Evolutionary conservation across 2,888 invertebrate species (phyloP).

Genomic region (Nineta flava): DNA sequence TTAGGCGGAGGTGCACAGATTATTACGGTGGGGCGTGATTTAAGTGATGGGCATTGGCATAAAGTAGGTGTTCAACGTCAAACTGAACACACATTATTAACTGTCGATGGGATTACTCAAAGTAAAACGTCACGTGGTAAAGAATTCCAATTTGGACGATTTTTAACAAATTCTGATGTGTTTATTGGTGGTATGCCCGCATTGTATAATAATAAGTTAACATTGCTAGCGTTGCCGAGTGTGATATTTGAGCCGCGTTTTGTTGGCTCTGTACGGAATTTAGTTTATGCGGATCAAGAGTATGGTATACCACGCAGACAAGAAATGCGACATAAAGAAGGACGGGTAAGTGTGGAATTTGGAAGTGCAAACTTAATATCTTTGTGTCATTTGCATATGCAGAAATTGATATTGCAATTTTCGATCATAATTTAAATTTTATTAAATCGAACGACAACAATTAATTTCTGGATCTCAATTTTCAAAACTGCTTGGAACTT

Average conservation of each 20-base stretch:
- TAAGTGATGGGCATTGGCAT: slow-evolving; percentile 87
- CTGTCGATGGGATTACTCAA: slow-evolving; percentile 71
- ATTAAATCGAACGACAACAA: no score
- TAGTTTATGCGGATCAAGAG: slow-evolving; percentile 76
- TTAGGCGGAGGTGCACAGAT: slow-evolving; percentile 83
- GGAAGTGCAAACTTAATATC: no score
- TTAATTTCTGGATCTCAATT: no score
- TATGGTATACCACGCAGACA: slow-evolving; percentile 64
- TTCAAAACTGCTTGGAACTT: no score
- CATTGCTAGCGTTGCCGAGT: slow-evolving; percentile 70
- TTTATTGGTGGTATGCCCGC: slow-evolving; percentile 94
- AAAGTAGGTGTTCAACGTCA: slow-evolving; percentile 67
- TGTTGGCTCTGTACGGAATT: slow-evolving; percentile 76
- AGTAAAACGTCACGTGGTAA: slow-evolving; percentile 69
- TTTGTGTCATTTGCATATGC: no score
- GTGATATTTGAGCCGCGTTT: slow-evolving; percentile 89
- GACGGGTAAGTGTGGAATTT: slow-evolving; percentile 39
- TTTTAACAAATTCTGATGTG: slow-evolving; percentile 78
- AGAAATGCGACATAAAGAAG: slow-evolving; percentile 69
- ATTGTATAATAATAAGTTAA: slow-evolving; percentile 78
- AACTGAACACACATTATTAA: slow-evolving; percentile 67
- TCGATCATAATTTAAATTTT: no score
- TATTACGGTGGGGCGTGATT: slow-evolving; percentile 71
- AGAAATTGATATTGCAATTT: no score
- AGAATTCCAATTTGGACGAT: slow-evolving; percentile 78